Evolutionary conservation across 2,888 invertebrate species (phyloP), one percentile per base, ranked within the genome.

Genomic region (Cataglyphis albicans): DNA sequence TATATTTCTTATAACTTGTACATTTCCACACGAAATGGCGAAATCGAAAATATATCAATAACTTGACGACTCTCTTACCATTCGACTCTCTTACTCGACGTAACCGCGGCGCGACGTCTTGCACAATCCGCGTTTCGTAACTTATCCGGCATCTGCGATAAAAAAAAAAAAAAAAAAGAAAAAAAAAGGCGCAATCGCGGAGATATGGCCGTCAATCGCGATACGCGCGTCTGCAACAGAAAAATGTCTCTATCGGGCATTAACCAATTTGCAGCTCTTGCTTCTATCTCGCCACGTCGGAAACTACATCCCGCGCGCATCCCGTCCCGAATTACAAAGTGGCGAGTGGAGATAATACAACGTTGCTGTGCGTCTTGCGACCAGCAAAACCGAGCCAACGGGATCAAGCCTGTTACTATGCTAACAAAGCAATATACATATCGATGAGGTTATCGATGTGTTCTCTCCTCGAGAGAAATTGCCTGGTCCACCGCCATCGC

Each of bases 391-490:
- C 78, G 44, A 70, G 41, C 76, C 76, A 55, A 7, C 67, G 67
- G 67, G 78, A 80, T 80, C 78, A 80, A 80, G 59, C 70, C 78
- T 80, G 78, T 80, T 80, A 80, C 78, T 80, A 80, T 80, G 78
- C 78, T 80, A 80, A 80, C 78, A 80, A 80, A 80, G 78, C 78
- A 80, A 80, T 80, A 70, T 80, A 80, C 78, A 80, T 80, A 80
- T 80, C 78, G 78, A 80, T 80, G 70, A 80, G 78, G 78, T 80
- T 80, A 80, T 80, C 78, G 78, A 80, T 80, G 78, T 80, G 78
- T 70, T 80, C 78, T 32, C 68, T 68, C 57, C 68, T 78, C 44
- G 65, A 70, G 78, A 80, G 78, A 80, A 80, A 80, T 80, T 80
- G 59, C 70, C 59, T 59, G 44, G 55, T 44, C 63, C 61, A 61